Evolutionary conservation across 2,797 vertebrate species (phyloP), one percentile per base, ranked within the genome.

Genomic region (Corythornis leucogaster): DNA sequence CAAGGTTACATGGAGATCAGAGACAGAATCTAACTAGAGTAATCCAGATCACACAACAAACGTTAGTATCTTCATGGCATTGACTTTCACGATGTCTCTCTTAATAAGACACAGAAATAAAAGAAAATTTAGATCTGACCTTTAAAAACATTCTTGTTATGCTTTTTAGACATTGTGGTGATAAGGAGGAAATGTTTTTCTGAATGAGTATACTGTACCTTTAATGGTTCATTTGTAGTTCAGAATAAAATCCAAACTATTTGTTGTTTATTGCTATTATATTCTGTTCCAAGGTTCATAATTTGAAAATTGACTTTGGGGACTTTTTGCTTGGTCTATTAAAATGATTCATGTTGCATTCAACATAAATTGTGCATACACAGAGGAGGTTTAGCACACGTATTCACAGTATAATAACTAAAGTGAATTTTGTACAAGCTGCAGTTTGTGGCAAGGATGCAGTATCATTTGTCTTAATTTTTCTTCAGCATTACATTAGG

Each of bases 291-390:
- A 98, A 97, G 98, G 98, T 98, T 98, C 98, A 98, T 98, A 98
- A 98, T 98, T 98, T 98, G 98, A 98, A 98, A 98, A 98, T 98
- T 97, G 97, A 98, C 98, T 98, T 98, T 97, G 98, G 98, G 98
- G 98, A 98, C 98, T 98, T 98, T 98, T 98, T 97, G 97, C 97
- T 97, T 91, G 93, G 97, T 99, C 98, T 99, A 99, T 99, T 99
- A 99, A 98, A 98, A 98, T 99, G 99, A 99, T 99, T 98, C 98
- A 99, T 98, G 98, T 98, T 97, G 97, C 97, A 98, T 98, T 98
- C 98, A 98, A 98, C 98, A 98, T 98, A 98, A 98, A 98, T 98
- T 98, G 98, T 98, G 98, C 98, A 98, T 98, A 98, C 98, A 98
- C 97, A 98, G 98, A 98, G 97, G 98, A 98, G 98, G 97, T 97